A percentile compares a stretch with the other conserved stretches of the same genome.
Conservation (phyloP, 2,888 invertebrate genomes). For the Drosophila demipolita region DNA sequence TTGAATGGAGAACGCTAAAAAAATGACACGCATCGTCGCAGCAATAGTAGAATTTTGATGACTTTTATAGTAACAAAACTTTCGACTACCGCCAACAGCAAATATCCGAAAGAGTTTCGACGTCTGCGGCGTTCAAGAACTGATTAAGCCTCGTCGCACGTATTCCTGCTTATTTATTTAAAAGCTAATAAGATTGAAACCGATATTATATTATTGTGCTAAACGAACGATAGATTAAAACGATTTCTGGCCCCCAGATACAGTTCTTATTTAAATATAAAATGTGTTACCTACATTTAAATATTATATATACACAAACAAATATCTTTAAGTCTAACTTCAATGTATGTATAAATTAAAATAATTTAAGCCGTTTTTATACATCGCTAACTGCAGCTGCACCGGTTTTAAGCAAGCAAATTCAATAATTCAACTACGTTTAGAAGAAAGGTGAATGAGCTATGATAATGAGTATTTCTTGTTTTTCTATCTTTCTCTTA, state of each 20-base stretch:
- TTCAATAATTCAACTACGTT: not conserved
- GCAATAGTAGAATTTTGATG: constrained; percentile 53
- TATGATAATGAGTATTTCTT: not conserved
- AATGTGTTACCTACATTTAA: not conserved
- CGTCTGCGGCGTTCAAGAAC: constrained; percentile 39
- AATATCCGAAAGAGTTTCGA: constrained; percentile 3
- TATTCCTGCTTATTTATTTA: constrained; percentile 59
- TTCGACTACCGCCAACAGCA: constrained; percentile 23
- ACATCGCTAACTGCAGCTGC: constrained; percentile 7
- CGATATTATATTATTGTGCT: constrained; percentile 9
- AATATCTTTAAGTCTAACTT: constrained; percentile 17
- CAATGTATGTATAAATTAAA: constrained; percentile 5
- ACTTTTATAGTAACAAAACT: constrained; percentile 34
- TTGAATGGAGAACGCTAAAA: constrained; percentile 57
- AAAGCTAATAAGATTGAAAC: constrained; percentile 5
- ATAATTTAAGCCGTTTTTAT: constrained; percentile 14
- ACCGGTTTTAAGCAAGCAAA: not conserved
- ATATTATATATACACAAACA: not conserved
- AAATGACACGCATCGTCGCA: constrained; percentile 58
- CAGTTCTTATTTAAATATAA: constrained; percentile 22
- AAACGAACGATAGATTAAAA: constrained; percentile 26
- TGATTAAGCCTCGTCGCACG: constrained; percentile 55
- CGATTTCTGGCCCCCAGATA: constrained; percentile 26
- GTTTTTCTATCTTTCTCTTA: not conserved
- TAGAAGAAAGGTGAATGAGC: not conserved